Base-by-base conservation (phyloP, 1,140 invertebrate genomes). In the Lethocerus indicus region DNA sequence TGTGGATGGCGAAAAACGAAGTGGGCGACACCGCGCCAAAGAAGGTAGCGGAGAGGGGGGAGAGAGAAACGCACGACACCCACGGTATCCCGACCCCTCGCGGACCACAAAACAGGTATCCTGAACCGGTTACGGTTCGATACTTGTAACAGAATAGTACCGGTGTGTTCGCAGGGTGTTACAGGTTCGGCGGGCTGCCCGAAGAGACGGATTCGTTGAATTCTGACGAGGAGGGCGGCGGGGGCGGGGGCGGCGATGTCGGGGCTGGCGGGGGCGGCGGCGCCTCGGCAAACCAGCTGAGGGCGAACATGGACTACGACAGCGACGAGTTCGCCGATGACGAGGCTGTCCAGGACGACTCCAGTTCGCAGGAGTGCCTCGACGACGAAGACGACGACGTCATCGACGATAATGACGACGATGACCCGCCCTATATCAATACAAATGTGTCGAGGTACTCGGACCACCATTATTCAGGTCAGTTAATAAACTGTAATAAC, bases 241-340 rank as follows among this genome's bases (percentile, higher is more conserved):
- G 64, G 18, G 59, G 59, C 5, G 61, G 60, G 23, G 60, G 49
- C 16, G 29, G 47, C n/a, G n/a, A n/a, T 1, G 69, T 70, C 37
- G 70, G 71, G n/a, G 69, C 71, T 41, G 67, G 67, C n/a, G 66
- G 65, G 4, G 58, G 64, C 18, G 59, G 59, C 5, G 61, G 60
- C 23, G 60, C 46, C 16, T 25, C 49, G 12, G 50, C 44, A 61
- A 49, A 53, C 59, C 6, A 49, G 46, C 48, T 44, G 39, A 60
- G 62, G 4, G 62, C 61, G n/a, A 61, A 60, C 42, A 62, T 55
- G 0, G 67, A 71, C 25, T 72, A 75, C 51, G 73, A 76, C 58
- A 71, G 71, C 46, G 76, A 78, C 65, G 74, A 77, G 42, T 78
- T 78, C 59, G 76, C 76, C 3, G 76, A 78, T 54, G 76, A 78